A percentile compares a stretch with the other conserved stretches of the same genome.
phyloP scores from a whole-genome alignment of 2,888 invertebrate genomes.

The Drosophila affinis region DNA sequence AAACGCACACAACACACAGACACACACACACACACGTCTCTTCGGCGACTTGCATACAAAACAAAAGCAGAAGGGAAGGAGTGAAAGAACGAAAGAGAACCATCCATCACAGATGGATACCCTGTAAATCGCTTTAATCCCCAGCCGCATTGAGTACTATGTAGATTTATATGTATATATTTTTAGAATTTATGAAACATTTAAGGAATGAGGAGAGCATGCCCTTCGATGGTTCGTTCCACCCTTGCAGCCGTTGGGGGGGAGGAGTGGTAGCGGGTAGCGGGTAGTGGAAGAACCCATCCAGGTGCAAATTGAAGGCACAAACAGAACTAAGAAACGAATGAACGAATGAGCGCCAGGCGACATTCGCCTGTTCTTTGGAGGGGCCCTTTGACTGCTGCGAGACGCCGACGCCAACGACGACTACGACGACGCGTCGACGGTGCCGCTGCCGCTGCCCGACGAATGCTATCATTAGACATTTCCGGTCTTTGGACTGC shows the following conservation, averaged over 20 bases:
- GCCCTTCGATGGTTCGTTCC: background rate
- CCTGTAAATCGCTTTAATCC: background rate
- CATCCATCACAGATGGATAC: background rate
- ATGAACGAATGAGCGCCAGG: background rate
- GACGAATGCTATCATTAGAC: conserved; percentile 50
- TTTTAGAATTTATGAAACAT: no score
- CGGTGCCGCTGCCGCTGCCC: background rate
- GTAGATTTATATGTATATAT: no score
- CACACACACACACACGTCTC: conserved; percentile 26
- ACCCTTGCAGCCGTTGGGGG: background rate
- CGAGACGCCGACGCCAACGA: background rate
- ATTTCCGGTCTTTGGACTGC: conserved; percentile 63
- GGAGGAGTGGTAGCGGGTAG: conserved; percentile 11
- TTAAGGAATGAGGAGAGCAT: background rate
- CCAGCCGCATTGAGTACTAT: no score
- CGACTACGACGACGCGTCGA: conserved; percentile 12
- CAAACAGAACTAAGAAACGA: conserved; percentile 6
- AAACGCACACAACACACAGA: conserved; percentile 17
- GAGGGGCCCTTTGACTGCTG: background rate
- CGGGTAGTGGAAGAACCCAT: conserved; percentile 19
- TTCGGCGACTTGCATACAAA: conserved; percentile 43
- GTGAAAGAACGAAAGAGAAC: background rate
- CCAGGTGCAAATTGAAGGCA: conserved; percentile 48
- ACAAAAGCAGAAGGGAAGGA: background rate
- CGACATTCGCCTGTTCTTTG: no score